phyloP scores from a whole-genome alignment of 2,113 vertebrate genomes.

The Helogale parvula region DNA sequence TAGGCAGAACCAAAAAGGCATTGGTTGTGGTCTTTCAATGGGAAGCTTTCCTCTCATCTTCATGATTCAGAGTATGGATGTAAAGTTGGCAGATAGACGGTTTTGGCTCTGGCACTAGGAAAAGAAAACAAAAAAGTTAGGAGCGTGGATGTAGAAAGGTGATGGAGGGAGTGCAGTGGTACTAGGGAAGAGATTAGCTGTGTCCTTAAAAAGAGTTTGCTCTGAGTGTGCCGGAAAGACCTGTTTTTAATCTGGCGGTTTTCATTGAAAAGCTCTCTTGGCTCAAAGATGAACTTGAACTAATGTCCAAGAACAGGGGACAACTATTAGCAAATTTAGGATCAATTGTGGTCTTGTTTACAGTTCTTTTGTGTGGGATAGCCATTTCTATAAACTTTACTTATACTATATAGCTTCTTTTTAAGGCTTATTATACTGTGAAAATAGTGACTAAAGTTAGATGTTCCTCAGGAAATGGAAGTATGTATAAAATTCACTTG shows the following conservation, averaged over 20 bases:
- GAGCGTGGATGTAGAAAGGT: not conserved
- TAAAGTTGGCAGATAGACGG: not conserved
- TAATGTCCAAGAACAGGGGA: not conserved
- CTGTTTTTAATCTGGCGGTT: not conserved
- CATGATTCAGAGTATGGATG: not conserved
- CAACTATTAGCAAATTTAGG: not conserved
- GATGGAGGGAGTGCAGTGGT: not conserved
- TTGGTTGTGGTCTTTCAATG: not conserved
- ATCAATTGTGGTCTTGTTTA: not conserved
- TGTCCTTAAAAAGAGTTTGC: not conserved
- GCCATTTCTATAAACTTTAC: not conserved
- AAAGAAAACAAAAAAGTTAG: not conserved
- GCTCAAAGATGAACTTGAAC: slow-evolving; percentile 46
- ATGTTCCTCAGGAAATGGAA: slow-evolving; percentile 42
- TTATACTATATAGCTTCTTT: not conserved
- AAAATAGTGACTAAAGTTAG: slow-evolving; percentile 29
- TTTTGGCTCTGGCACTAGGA: not conserved
- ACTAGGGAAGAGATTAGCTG: not conserved
- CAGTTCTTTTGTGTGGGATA: not conserved
- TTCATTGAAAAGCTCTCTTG: not conserved
- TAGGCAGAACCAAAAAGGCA: not conserved
- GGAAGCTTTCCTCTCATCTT: not conserved
- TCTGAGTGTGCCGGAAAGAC: not conserved
- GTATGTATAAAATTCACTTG: not conserved
- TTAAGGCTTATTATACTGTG: not conserved